Conservation (phyloP, 2,888 invertebrate genomes). For the Malthinus seriepunctatus region DNA sequence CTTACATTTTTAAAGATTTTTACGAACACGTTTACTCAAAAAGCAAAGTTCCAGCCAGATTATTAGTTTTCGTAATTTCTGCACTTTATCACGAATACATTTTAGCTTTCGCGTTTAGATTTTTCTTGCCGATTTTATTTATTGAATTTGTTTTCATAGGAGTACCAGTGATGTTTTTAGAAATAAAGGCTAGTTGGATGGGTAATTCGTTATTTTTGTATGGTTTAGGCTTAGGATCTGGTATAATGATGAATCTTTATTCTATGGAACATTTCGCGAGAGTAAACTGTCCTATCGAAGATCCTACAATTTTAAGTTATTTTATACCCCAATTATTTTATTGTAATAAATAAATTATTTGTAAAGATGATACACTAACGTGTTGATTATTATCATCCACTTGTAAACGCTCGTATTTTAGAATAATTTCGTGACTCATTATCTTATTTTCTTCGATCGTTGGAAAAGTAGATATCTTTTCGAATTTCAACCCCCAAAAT, state of each 20-base stretch:
- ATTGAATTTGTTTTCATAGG: slow-evolving; percentile 75
- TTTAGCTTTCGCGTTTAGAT: slow-evolving; percentile 74
- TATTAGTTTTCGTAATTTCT: slow-evolving; percentile 76
- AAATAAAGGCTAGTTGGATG: slow-evolving; percentile 53
- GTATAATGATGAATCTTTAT: slow-evolving; percentile 75
- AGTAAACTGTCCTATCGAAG: slow-evolving; percentile 66
- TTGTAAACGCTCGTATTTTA: no score
- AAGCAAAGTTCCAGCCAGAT: slow-evolving; percentile 59
- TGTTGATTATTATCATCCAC: no score
- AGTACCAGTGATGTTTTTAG: slow-evolving; percentile 60
- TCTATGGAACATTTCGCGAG: slow-evolving; percentile 86
- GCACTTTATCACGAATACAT: slow-evolving; percentile 89
- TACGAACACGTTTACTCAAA: slow-evolving; percentile 54
- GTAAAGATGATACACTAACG: no score
- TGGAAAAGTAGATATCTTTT: no score
- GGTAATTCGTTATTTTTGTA: slow-evolving; percentile 89
- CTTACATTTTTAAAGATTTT: slow-evolving; percentile 81
- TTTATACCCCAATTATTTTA: slow-evolving; percentile 59
- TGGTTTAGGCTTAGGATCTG: slow-evolving; percentile 75
- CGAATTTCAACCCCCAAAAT: no score
- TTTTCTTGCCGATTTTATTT: slow-evolving; percentile 87
- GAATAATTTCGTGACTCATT: no score
- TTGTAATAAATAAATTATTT: slow-evolving; percentile 36
- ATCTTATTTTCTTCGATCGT: no score
- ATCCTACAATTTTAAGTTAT: slow-evolving; percentile 53